These are phyloP conservation scores for Neoaliturus tenellus DNA, from an alignment of 2,888 invertebrate species.

Conservation along the genomic window DNA sequence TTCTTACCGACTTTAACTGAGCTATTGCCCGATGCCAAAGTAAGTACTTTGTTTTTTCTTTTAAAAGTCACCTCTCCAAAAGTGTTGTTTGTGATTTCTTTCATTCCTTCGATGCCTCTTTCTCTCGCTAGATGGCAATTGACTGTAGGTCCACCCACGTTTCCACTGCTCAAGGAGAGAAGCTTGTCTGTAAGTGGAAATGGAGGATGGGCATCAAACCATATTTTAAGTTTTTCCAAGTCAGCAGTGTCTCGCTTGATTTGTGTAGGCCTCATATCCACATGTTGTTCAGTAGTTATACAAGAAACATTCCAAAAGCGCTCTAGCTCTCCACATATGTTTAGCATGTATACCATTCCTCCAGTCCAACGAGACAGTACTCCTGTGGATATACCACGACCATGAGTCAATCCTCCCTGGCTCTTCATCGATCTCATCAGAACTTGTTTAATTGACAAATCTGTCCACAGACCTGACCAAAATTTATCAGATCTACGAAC, in stretches of 20 bases:
- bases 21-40: constrained; percentile 52
- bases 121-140: constrained; percentile 68
- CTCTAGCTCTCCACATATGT: constrained; percentile 52
- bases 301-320: too few relatives aligned
- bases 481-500: constrained; percentile 60
- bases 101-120: constrained; percentile 64
- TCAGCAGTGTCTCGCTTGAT: too few relatives aligned
- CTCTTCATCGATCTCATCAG: constrained; percentile 68
- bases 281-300: too few relatives aligned
- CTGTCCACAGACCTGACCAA: constrained; percentile 58
- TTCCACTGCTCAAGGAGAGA: constrained; percentile 67
- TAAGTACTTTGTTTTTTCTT: constrained; percentile 68
- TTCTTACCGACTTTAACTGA: constrained; percentile 60
- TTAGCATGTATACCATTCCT: constrained; percentile 36
- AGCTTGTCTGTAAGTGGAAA: constrained; percentile 65
- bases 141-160: constrained; percentile 67
- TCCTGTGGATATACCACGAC: constrained; percentile 55
- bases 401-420: constrained; percentile 66
- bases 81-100: too few relatives aligned
- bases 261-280: too few relatives aligned
- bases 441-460: constrained; percentile 68
- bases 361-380: constrained; percentile 54
- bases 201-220: constrained; percentile 61
- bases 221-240: too few relatives aligned
- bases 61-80: constrained; percentile 64